Base-by-base conservation (phyloP, 2,888 invertebrate genomes). In the Norana najaformis region DNA sequence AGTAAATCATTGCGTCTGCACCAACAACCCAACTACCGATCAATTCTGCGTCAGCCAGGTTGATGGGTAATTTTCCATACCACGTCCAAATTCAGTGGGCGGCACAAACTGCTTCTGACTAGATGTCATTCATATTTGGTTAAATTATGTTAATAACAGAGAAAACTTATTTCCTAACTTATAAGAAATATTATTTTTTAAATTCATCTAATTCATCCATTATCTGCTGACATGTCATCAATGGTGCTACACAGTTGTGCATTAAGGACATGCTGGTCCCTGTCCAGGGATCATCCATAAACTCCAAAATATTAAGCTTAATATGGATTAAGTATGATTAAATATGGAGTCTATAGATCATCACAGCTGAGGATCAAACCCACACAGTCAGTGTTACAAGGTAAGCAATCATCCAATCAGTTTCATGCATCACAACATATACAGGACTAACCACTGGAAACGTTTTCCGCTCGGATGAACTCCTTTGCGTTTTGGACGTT, bases 401-500 rank as follows among this genome's bases (percentile, higher is more conserved):
- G 23, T 23, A 47, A 47, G 47, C 47, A 47, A 1, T 47, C 47
- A 47, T 23, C 18, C 16, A 47, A 18, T 18, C 13, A 47, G 23
- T 47, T 23, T 23, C 47, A 47, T 23, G 23, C 30, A n/a, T n/a
- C n/a, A 6, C 5, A n/a, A 69, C 30, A 30, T n/a, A 69, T n/a
- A 69, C 69, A 16, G 69, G 1, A n/a, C 69, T n/a, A 85, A 91
- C 91, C 91, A 53, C 90, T 90, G n/a, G 69, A 35, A 23, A 89
- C 89, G 13, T 88, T 88, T n/a, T 90, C 39, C 18, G 30, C 30
- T 16, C 39, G 30, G 41, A 91, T 41, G 90, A 90, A 92, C 36
- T 89, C 88, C 88, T 91, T 89, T 30, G 91, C 92, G 11, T 23
- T 41, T 30, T 82, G 34, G 38, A 90, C 90, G 82, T 90, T 92